Evolutionary conservation across 2,113 vertebrate species (phyloP), one percentile per base, ranked within the genome.

Genomic region (Pelecanoides urinatrix): DNA sequence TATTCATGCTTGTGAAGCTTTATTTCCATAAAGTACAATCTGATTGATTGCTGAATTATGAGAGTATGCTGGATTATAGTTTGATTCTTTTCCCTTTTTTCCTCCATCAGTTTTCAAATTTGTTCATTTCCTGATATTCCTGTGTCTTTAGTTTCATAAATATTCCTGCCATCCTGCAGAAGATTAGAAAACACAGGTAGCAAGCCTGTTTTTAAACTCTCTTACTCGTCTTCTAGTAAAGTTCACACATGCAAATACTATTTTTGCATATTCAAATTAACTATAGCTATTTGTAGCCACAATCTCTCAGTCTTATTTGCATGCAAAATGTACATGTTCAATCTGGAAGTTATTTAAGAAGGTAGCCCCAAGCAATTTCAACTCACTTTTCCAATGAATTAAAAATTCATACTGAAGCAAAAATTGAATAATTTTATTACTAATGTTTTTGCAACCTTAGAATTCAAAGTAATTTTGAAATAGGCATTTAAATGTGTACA

Each of bases 261-360:
- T 90, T 89, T 96, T 90, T 96, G 66, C 90, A 88, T 95, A 95
- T 95, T 95, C 82, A 95, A 62, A 96, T 90, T 50, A 90, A 92
- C 26, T 18, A 73, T 18, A 88, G 74, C 78, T 86, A 90, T 94
- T 93, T 86, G 85, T 83, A 93, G 82, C 50, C 59, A 58, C 17
- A 76, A 55, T 90, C 27, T 68, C n/a, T 80, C 20, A 50, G 22
- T 62, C 67, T 56, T 76, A 62, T 70, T 90, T 95, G 53, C 22
- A 71, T 71, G 59, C n/a, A 79, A 92, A 94, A 88, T 90, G 50
- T 83, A 76, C 22, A 58, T 70, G 30, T 65, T 82, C 62, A 82
- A 27, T 88, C 67, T 93, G 49, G 36, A 90, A 85, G 34, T 85
- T 88, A 53, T 53, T 90, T 94, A 75, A 76, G 61, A 90, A 81